Base-by-base conservation (phyloP, 2,888 invertebrate species). In the Linnaemya tessellans region DNA sequence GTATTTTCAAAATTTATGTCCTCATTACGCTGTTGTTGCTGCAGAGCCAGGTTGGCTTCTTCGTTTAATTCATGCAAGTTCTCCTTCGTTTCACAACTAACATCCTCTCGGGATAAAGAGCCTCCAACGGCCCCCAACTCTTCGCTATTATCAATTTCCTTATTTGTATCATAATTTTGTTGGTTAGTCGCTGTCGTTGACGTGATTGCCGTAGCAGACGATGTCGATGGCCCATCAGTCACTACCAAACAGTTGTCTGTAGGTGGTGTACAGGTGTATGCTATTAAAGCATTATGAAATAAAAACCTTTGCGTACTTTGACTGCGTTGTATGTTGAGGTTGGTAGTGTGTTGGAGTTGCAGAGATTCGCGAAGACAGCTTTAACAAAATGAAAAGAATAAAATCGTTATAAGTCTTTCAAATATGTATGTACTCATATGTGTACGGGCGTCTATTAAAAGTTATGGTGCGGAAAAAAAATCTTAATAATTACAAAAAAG, bases 241-340 rank as follows among this genome's bases (percentile, higher is more conserved):
- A 67, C 71, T 30, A 49, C 35, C 25, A 60, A 43, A 70, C 35
- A 56, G 56, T 68, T 83, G 38, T 83, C 75, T 60, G 78, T 11
- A 15, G 79, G 71, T 22, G 84, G 70, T n/a, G 83, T 68, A 10
- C 60, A 75, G 35, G 67, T 67, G 20, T 73, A 90, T 3, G 89
- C 88, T 20, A 89, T 90, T 20, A 91, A 86, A 3, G 90, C 88
- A 25, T 88, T 91, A 80, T 91, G 58, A 30, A 78, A 64, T 64
- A 79, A 90, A 80, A 93, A 92, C 7, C 93, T 89, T 80, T 93
- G 93, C 0, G 92, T 93, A 82, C 93, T 93, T 84, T 93, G 93
- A 80, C 93, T 93, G 11, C 93, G 92, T 79, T 93, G 93, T 62
- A 93, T 93, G 80, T 93, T 93, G 1, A 93, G 88, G 87, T 93